Evolutionary conservation across 2,113 vertebrate genomes (phyloP), one percentile per base, ranked within the genome.

Genomic region (Numenius arquata): DNA sequence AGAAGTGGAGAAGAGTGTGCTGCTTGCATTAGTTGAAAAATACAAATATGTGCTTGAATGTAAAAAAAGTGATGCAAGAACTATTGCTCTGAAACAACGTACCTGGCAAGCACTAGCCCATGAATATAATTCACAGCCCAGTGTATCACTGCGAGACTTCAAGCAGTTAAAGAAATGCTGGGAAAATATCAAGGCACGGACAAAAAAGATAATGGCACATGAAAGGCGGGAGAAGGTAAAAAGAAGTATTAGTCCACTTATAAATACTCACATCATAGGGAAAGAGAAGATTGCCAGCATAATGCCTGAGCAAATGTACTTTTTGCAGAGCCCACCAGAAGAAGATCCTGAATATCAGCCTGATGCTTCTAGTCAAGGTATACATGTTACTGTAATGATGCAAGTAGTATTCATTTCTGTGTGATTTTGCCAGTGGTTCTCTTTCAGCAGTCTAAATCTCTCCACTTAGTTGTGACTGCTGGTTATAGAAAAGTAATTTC

Each of bases 121-220:
- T 19, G 98, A 98, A 21, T 98, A 98, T 29, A 98, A 98, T 78
- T 98, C 98, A 6, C 98, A 98, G 94, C 98, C 98, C 3, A 98
- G 98, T 2, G 98, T 98, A 4, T 98, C 98, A 0, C 97, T 98
- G 66, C 97, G 98, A 95, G 98, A 98, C 95, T 98, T 98, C 96
- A 98, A 98, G 85, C 98, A 98, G 92, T 93, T 98, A 68, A 98
- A 98, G 96, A 98, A 98, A 98, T 98, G 98, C 93, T 98, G 98
- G 98, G 98, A 98, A 95, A 98, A 98, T 96, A 98, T 98, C 97
- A 98, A 98, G 93, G 98, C 98, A 91, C 97, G 98, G 98, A 98
- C 98, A 97, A 98, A 98, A 98, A 98, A 98, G 96, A 98, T 98
- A 94, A 98, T 98, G 98, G 98, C 98, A 88, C 98, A 98, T 92